phyloP scores from a whole-genome alignment of 2,888 invertebrate species.

The Mesorhabditis belari region DNA sequence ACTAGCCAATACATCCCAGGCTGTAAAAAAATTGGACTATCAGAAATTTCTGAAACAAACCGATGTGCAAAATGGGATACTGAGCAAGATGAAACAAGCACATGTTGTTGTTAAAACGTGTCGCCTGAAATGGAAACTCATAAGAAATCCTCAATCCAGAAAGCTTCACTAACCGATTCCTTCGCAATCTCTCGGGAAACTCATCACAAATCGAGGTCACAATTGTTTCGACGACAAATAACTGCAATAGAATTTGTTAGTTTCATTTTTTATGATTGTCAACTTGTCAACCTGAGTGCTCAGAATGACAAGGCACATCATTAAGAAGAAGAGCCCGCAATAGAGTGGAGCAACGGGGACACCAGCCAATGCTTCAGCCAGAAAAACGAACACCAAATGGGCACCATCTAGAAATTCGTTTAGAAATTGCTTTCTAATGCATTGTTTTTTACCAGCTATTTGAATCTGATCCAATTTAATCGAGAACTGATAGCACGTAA shows the following conservation, averaged over 20 bases:
- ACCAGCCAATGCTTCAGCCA: conserved; percentile 71
- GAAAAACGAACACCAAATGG: conserved; percentile 72
- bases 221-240: conserved; percentile 60
- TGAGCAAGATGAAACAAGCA: conserved; percentile 41
- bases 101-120: conserved; percentile 43
- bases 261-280: neutral
- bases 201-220: conserved; percentile 60
- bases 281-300: conserved; percentile 35
- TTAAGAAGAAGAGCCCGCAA: conserved; percentile 75
- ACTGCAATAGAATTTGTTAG: conserved; percentile 40
- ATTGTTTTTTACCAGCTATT: conserved; percentile 37
- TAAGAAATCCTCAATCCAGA: neutral
- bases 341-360: conserved; percentile 74
- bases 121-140: conserved; percentile 6
- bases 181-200: conserved; percentile 55
- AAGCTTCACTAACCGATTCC: conserved; percentile 18
- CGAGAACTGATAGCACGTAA: conserved; percentile 70
- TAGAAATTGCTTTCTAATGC: neutral
- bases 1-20: conserved; percentile 59
- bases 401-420: conserved; percentile 31
- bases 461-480: conserved; percentile 57
- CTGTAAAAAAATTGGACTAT: conserved; percentile 18
- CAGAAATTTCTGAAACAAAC: conserved; percentile 18
- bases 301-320: conserved; percentile 48
- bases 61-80: conserved; percentile 48